Evolutionary conservation across 2,797 vertebrate genomes (phyloP).

Genomic region (Lithobates sylvaticus): DNA sequence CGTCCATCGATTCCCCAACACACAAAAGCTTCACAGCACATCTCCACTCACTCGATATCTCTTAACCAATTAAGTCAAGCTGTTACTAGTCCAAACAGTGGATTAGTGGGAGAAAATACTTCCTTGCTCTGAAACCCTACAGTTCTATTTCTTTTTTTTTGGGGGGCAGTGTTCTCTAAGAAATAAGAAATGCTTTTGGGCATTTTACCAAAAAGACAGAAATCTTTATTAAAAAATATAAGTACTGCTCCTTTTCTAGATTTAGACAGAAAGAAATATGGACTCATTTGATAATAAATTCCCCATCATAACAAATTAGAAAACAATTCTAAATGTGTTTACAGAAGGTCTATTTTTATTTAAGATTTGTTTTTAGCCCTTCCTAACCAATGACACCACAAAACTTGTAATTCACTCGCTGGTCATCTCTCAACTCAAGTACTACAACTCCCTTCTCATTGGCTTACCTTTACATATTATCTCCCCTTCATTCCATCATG

Average conservation of each 20-base stretch:
- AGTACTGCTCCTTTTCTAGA: background rate
- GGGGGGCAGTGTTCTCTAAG: slow-evolving; percentile 1
- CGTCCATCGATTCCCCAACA: slow-evolving; percentile 48
- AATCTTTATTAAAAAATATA: slow-evolving; percentile 17
- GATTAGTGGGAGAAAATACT: slow-evolving; percentile 31
- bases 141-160: slow-evolving; percentile 35
- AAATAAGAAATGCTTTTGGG: slow-evolving; percentile 1
- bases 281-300: too few relatives aligned
- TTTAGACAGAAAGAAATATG: background rate
- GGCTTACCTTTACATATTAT: too few relatives aligned
- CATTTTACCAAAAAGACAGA: slow-evolving; percentile 15
- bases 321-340: too few relatives aligned
- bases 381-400: too few relatives aligned
- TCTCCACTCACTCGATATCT: slow-evolving; percentile 50
- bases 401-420: too few relatives aligned
- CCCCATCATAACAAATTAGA: too few relatives aligned
- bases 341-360: too few relatives aligned
- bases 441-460: too few relatives aligned
- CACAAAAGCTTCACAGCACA: slow-evolving; percentile 51
- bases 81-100: slow-evolving; percentile 35
- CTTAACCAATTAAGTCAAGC: slow-evolving; percentile 54
- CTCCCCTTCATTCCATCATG: too few relatives aligned
- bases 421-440: too few relatives aligned
- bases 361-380: too few relatives aligned
- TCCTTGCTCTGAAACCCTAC: slow-evolving; percentile 13